Base-by-base conservation (phyloP, 2,797 vertebrate species). In the Rallus crepitans region DNA sequence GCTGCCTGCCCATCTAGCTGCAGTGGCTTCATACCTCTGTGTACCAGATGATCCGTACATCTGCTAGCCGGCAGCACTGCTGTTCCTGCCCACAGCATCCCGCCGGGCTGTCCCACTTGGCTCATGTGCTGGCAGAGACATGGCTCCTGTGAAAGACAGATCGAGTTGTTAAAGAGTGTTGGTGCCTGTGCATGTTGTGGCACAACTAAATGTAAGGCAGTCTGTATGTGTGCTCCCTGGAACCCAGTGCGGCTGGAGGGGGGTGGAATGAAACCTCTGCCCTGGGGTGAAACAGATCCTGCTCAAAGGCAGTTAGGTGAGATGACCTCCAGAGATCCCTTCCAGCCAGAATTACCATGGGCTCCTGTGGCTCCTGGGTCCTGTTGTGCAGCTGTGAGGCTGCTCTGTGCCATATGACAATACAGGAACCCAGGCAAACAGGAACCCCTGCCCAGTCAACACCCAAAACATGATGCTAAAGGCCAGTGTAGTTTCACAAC, bases 401-500 rank as follows among this genome's bases (percentile, higher is more conserved):
- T 66, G 59, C 72, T 83, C 53, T 33, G 73, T 60, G 56, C 77
- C 2, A 0, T 19, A 35, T 5, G 24, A 40, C 48, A 35, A 17
- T 11, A 14, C 40, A 42, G 80, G 53, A 68, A 5, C 5, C 0
- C 0, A 33, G 52, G 47, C 35, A 14, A 4, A 19, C 68, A 77
- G 63, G 40, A 55, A 53, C 15, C 78, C 48, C 72, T 18, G n/a
- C 45, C 33, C n/a, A 28, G 81, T 8, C 20, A 55, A 18, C 75
- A 15, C 66, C 8, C 75, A 65, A 61, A 89, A 82, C 4, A 2
- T 35, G 71, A 45, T 37, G 60, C 48, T 66, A 10, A 68, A 70
- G 56, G 89, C 48, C 45, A 8, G 8, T 4, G 68, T 4, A 12
- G 56, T 89, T 95, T 92, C 91, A 89, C 78, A 77, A 89, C 68